These are phyloP conservation scores for Ostrea edulis DNA, from an alignment of 1,140 invertebrate species.

Conservation along the genomic window DNA sequence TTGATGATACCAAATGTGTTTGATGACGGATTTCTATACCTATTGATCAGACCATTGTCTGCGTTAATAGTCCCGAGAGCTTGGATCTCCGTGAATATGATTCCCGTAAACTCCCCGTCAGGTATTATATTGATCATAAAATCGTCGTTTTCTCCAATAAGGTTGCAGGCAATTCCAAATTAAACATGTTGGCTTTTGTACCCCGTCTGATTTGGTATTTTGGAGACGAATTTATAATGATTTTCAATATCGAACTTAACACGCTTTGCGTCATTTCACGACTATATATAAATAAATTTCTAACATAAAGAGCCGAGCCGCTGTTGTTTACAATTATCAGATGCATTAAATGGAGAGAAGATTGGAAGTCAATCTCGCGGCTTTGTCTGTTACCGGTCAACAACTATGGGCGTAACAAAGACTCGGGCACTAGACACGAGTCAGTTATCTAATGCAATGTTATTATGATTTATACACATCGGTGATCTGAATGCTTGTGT, in stretches of 20 bases:
- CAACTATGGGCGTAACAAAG: too few relatives aligned
- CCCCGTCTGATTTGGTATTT: neutral
- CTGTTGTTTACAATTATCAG: constrained; percentile 3
- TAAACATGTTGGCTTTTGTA: constrained; percentile 20
- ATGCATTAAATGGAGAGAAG: neutral
- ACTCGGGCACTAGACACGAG: too few relatives aligned
- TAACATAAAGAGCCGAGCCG: neutral
- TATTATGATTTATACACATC: neutral
- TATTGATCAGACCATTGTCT: constrained; percentile 14
- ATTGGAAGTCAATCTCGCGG: neutral
- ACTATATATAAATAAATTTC: neutral
- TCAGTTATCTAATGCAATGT: too few relatives aligned
- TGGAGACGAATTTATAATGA: neutral
- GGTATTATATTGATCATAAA: constrained; percentile 29
- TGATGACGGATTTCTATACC: neutral
- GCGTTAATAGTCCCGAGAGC: neutral
- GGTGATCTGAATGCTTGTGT: neutral
- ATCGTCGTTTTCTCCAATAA: constrained; percentile 29
- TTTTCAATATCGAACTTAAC: constrained; percentile 30
- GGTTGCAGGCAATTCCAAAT: constrained; percentile 13
- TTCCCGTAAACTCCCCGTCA: neutral
- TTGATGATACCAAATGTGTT: neutral
- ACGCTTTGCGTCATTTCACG: constrained; percentile 15
- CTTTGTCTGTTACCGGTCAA: neutral
- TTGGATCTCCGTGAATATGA: neutral